Conservation (phyloP, 2,888 invertebrate species). For the Ceriagrion tenellum region DNA sequence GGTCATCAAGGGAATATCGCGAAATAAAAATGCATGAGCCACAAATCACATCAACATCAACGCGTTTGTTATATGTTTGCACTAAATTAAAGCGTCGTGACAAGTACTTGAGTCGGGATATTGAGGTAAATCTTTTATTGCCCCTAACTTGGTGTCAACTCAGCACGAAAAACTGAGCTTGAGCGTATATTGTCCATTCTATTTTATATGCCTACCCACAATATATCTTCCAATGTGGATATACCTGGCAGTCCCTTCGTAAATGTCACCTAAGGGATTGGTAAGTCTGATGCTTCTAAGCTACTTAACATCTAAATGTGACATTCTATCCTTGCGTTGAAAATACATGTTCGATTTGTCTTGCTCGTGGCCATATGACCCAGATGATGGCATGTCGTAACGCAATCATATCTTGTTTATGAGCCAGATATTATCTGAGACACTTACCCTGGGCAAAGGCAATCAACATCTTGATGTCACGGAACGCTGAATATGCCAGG, state of each 20-base stretch:
- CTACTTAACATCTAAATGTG: neutral
- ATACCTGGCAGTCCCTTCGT: neutral
- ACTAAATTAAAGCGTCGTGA: neutral
- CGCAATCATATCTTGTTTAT: neutral
- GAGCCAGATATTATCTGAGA: neutral
- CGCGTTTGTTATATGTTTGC: neutral
- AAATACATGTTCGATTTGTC: neutral
- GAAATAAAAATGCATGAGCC: neutral
- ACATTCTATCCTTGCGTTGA: neutral
- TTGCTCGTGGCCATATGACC: neutral
- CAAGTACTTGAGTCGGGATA: neutral
- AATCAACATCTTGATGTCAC: too few relatives aligned
- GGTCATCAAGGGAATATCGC: neutral
- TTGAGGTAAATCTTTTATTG: neutral
- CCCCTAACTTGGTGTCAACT: neutral
- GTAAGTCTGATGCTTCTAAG: neutral
- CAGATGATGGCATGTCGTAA: neutral
- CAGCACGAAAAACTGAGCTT: neutral
- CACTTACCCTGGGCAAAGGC: too few relatives aligned
- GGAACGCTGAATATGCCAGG: too few relatives aligned
- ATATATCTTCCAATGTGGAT: neutral
- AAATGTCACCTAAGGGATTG: neutral
- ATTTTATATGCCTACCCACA: neutral
- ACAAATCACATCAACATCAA: neutral
- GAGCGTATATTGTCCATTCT: neutral